phyloP scores from a whole-genome alignment of 2,797 vertebrate species.

The Caiman crocodilus region DNA sequence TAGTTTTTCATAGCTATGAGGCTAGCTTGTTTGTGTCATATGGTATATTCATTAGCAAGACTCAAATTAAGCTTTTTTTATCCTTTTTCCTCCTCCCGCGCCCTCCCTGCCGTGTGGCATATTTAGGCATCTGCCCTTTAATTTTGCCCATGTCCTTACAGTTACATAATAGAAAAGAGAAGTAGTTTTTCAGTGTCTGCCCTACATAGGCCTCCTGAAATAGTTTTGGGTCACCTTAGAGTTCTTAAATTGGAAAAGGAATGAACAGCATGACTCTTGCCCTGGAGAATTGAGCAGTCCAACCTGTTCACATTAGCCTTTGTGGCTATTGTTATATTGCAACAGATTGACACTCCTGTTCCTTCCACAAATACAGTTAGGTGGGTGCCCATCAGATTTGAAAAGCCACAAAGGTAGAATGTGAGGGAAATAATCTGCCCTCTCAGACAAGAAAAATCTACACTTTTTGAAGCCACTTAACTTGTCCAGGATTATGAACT shows the following conservation, averaged over 20 bases:
- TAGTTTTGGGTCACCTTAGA: slow-evolving; percentile 70
- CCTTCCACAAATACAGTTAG: background rate
- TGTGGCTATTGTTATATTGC: background rate
- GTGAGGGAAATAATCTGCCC: background rate
- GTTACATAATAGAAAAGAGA: slow-evolving; percentile 54
- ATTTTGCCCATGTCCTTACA: slow-evolving; percentile 50
- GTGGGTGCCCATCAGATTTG: slow-evolving; percentile 10
- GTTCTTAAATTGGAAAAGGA: slow-evolving; percentile 67
- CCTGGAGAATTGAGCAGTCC: slow-evolving; percentile 48
- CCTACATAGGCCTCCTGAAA: slow-evolving; percentile 72
- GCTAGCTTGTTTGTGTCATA: background rate
- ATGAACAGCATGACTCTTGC: slow-evolving; percentile 55
- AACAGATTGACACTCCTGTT: slow-evolving; percentile 30
- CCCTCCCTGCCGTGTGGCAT: background rate
- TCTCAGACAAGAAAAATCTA: too few species aligned
- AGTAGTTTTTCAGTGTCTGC: slow-evolving; percentile 51
- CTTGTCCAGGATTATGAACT: background rate
- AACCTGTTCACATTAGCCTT: background rate
- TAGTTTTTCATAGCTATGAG: background rate
- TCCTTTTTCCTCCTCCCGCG: too few species aligned
- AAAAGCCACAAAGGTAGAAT: slow-evolving; percentile 51
- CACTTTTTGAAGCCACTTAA: background rate
- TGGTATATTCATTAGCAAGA: background rate
- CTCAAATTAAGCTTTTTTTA: background rate
- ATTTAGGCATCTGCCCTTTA: slow-evolving; percentile 35